Base-by-base conservation (phyloP, 2,888 invertebrate genomes). In the Archips xylosteana region DNA sequence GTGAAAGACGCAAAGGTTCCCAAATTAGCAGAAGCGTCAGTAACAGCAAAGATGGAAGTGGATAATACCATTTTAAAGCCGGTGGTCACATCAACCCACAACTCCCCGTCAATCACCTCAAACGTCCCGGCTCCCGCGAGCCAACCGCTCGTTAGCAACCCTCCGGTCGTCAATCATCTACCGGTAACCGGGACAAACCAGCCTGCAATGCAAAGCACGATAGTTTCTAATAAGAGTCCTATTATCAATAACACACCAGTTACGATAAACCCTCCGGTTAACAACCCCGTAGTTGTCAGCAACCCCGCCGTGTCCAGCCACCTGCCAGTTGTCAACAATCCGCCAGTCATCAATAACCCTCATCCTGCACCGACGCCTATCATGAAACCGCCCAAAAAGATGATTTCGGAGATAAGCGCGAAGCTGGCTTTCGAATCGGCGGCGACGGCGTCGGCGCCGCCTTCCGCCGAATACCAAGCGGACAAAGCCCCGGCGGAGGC, bases 361-460 rank as follows among this genome's bases (percentile, higher is more conserved):
- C 75, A 34, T 23, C 76, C 84, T 68, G 79, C 83, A 60, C 84
- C 89, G 15, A 87, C 87, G 34, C 89, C 94, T 8, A 90, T 92
- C 68, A 92, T 89, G 76, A 92, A 92, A 73, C 91, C 92, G 5
- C 91, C 92, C 1, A 92, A 92, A 78, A 91, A 94, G 78, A 89
- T 94, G 89, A 89, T 95, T 80, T 92, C 92, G 3, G 92, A 94
- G 80, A 92, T 92, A 74, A 89, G 89, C 79, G 89, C 92, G 32
- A 89, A 92, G 78, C 80, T 92, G 15, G 87, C 86, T 0, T 92
- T 92, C 78, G 92, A 93, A 49, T 85, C 87, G 3, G 87, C 86
- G 12, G 85, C 86, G 0, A 85, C 85, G 45, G 76, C 78, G 0
- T 79, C 81, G 76, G 65, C 79, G 76, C 68, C 76, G 74, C 65